Base-by-base conservation (phyloP, 2,113 vertebrate species). In the Halcyon senegalensis region DNA sequence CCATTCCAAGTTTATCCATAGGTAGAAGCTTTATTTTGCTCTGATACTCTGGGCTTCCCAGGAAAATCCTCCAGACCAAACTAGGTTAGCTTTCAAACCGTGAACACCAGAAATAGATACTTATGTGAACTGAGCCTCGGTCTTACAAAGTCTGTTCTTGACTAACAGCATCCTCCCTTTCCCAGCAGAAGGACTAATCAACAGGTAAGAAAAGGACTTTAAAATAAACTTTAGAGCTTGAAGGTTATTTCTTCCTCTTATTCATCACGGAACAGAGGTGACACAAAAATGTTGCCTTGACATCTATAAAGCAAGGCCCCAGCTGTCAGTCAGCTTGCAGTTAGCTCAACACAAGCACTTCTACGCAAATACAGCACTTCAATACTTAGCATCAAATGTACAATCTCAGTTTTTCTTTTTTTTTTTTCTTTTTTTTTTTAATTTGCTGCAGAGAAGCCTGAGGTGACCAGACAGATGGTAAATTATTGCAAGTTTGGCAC, bases 401-500 rank as follows among this genome's bases (percentile, higher is more conserved):
- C 72, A 74, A 35, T 50, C 55, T 74, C 50, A 9, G 0, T 56
- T 77, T 62, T 48, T 44, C 2, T 2, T 20, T 82, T 39, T 41
- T 2, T 24, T 73, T 24, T n/a, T n/a, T n/a, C n/a, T 73, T 62
- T 48, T 48, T 5, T 3, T 27, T 82, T n/a, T 64, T 30, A 24
- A 43, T 64, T 88, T 82, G 43, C 74, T 90, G 39, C 75, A 88
- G 53, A 88, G 82, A 70, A 93, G 46, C 66, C 72, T 80, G 70
- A 83, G 59, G 37, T 94, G 74, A 90, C 31, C 60, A 70, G 51
- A 64, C 91, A 93, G 93, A 82, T 85, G 86, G 93, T 33, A 83
- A 95, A 85, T 94, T 66, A 67, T 58, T 70, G 84, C 17, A 80
- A 78, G 55, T 84, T 87, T 96, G 79, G 87, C 86, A 95, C 56